A percentile compares a stretch with the other conserved stretches of the same genome.
phyloP scores from a whole-genome alignment of 1,140 invertebrate genomes.

The Conopomorpha cramerella region DNA sequence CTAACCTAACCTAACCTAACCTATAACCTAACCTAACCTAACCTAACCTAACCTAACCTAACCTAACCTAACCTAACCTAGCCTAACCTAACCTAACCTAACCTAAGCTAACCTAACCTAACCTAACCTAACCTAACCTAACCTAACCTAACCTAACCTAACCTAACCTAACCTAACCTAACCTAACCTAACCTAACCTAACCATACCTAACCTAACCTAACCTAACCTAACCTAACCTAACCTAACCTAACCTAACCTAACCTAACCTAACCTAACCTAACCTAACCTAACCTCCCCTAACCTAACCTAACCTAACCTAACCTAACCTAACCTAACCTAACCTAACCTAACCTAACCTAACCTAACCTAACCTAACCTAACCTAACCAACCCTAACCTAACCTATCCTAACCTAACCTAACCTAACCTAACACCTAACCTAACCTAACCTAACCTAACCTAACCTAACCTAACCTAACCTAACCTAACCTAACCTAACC shows the following conservation, averaged over 20 bases:
- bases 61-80: constrained; percentile 2
- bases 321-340: no score
- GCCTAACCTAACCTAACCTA: constrained; percentile 1
- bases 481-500: constrained; percentile 2
- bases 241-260: constrained; percentile 2
- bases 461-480: constrained; percentile 2
- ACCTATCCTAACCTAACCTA: no score
- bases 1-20: no score
- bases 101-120: constrained; percentile 1
- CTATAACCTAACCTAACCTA: no score
- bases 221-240: constrained; percentile 2
- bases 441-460: constrained; percentile 2
- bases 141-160: constrained; percentile 2
- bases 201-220: constrained; percentile 1
- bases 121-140: constrained; percentile 2
- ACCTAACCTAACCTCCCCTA: no score
- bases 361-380: constrained; percentile 2
- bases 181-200: constrained; percentile 2
- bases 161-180: constrained; percentile 2
- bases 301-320: no score
- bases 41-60: constrained; percentile 2
- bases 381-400: no score
- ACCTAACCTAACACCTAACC: no score
- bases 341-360: constrained; percentile 2
- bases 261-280: constrained; percentile 2